Evolutionary conservation across 2,888 invertebrate species (phyloP).

Genomic region (Erynnis tages): DNA sequence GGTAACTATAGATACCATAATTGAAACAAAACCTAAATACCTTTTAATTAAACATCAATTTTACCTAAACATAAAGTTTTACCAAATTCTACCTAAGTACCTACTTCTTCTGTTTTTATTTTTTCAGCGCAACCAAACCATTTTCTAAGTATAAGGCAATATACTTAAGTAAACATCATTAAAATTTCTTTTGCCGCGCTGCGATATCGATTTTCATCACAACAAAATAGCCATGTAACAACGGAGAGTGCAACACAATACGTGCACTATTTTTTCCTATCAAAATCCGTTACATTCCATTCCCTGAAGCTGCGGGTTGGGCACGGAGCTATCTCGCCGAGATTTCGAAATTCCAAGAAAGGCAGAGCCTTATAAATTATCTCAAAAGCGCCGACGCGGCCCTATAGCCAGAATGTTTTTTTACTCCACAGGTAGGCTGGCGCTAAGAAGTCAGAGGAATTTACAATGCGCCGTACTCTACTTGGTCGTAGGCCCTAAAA

Average conservation of each 20-base stretch:
- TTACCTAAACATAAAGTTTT: too few species aligned
- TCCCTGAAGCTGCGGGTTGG: slow-evolving; percentile 59
- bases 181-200: background rate
- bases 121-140: too few species aligned
- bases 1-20: too few species aligned
- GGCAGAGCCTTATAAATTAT: slow-evolving; percentile 80
- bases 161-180: background rate
- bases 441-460: slow-evolving; percentile 79
- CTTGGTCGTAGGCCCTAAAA: slow-evolving; percentile 49
- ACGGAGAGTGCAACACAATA: slow-evolving; percentile 57
- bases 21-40: too few species aligned
- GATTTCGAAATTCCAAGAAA: slow-evolving; percentile 81
- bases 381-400: slow-evolving; percentile 80
- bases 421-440: slow-evolving; percentile 78
- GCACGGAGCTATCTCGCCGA: slow-evolving; percentile 65
- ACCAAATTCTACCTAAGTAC: too few species aligned
- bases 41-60: too few species aligned
- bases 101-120: too few species aligned
- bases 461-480: slow-evolving; percentile 49
- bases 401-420: slow-evolving; percentile 75
- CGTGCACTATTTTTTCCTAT: slow-evolving; percentile 64
- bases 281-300: slow-evolving; percentile 79
- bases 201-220: slow-evolving; percentile 39
- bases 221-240: slow-evolving; percentile 48
- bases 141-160: too few species aligned